Evolutionary conservation across 2,888 invertebrate genomes (phyloP).

Genomic region (Andrena hattorfiana): DNA sequence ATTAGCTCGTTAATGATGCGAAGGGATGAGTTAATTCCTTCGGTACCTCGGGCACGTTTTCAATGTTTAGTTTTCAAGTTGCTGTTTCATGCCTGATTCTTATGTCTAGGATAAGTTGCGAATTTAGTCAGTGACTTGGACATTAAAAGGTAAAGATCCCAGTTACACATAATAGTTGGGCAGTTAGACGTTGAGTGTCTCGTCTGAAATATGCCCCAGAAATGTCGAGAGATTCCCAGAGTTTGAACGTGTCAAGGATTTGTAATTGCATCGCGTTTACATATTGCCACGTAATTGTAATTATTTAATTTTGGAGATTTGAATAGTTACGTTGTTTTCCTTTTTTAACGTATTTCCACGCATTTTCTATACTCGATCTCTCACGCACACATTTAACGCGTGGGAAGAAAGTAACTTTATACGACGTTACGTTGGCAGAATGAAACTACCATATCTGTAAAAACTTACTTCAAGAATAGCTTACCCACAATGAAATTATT

Average conservation of each 20-base stretch:
- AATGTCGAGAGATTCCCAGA: background rate
- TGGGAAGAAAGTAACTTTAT: slow-evolving; percentile 2
- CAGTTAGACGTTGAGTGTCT: background rate
- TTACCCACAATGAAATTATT: background rate
- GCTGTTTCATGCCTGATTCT: background rate
- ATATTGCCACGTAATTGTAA: background rate
- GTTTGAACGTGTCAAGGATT: background rate
- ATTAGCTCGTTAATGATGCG: no score
- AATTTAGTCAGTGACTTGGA: background rate
- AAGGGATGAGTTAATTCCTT: background rate
- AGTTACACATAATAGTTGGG: background rate
- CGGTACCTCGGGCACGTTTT: background rate
- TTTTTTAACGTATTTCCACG: background rate
- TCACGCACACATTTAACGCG: background rate
- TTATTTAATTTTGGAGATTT: background rate
- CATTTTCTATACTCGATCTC: background rate
- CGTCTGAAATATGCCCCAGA: background rate
- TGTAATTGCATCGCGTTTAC: background rate
- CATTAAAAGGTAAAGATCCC: background rate
- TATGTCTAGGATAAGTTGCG: background rate
- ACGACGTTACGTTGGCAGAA: background rate
- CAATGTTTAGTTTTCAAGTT: background rate
- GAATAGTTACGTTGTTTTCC: background rate
- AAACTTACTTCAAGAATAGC: background rate
- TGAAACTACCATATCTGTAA: background rate